Percentiles rank a stretch among this genome's conserved stretches.
Conservation (phyloP, 2,888 invertebrate genomes). For the Mythimna vitellina region DNA sequence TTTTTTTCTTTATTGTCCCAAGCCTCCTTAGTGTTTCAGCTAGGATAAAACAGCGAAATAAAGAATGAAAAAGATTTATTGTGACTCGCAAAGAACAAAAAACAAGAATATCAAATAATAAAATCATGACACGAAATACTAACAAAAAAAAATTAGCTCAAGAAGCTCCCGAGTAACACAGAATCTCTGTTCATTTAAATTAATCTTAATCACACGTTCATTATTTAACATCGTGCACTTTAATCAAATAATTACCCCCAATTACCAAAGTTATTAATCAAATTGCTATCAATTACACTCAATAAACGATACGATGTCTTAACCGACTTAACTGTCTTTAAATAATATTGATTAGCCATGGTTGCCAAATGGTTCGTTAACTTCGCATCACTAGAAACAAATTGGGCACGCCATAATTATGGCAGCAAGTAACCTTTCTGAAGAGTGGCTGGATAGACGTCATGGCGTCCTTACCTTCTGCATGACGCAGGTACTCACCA, state of each 20-base stretch:
- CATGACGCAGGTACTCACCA: too few species aligned
- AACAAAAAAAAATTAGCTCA: background rate
- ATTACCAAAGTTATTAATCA: slow-evolving; percentile 15
- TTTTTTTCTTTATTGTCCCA: too few species aligned
- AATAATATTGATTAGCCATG: slow-evolving; percentile 39
- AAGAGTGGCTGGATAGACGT: too few species aligned
- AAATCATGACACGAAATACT: too few species aligned
- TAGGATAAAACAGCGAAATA: too few species aligned
- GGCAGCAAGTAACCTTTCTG: too few species aligned
- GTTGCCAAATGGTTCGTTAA: slow-evolving; percentile 34
- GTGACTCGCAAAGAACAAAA: too few species aligned
- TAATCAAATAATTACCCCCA: background rate
- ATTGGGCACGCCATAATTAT: slow-evolving; percentile 9
- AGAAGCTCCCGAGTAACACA: background rate
- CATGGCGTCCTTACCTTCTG: too few species aligned
- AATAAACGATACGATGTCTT: background rate
- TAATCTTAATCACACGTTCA: background rate
- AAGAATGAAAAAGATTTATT: too few species aligned
- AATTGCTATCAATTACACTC: slow-evolving; percentile 14
- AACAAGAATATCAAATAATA: too few species aligned
- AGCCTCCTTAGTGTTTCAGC: too few species aligned
- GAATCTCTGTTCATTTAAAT: background rate
- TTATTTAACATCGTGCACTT: background rate
- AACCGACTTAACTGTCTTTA: slow-evolving; percentile 23
- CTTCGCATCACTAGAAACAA: slow-evolving; percentile 41